These are phyloP conservation scores for Danaus plexippus DNA, from an alignment of 1,140 invertebrate genomes.

Conservation along the genomic window DNA sequence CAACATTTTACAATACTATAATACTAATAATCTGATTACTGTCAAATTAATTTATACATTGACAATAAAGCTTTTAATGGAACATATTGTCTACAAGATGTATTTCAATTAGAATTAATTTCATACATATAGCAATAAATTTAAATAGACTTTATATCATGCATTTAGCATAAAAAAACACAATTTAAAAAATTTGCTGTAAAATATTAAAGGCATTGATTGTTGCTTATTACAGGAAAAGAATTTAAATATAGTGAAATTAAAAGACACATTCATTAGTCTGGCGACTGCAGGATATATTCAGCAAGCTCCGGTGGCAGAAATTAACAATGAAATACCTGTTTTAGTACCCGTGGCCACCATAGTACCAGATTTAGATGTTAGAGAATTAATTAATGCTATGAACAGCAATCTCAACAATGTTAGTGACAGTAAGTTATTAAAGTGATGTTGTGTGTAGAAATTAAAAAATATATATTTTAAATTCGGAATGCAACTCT, in stretches of 20 bases:
- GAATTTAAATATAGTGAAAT: slow-evolving; percentile 47
- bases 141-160: no score
- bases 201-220: not conserved
- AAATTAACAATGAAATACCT: slow-evolving; percentile 53
- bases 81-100: no score
- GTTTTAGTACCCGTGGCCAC: slow-evolving; percentile 55
- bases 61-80: no score
- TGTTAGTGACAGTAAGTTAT: slow-evolving; percentile 57
- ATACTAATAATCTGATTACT: no score
- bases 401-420: slow-evolving; percentile 39
- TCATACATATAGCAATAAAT: no score
- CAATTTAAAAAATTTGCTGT: no score
- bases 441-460: no score
- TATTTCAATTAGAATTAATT: no score
- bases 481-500: no score
- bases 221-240: slow-evolving; percentile 52
- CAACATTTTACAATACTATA: not conserved
- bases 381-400: slow-evolving; percentile 41
- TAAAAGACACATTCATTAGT: slow-evolving; percentile 63
- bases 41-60: no score
- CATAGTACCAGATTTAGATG: slow-evolving; percentile 69
- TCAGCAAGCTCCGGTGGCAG: slow-evolving; percentile 53
- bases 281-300: slow-evolving; percentile 63
- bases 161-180: no score
- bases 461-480: no score